Evolutionary conservation across 2,888 invertebrate species (phyloP), one percentile per base, ranked within the genome.

Genomic region (Pandemis heparana): DNA sequence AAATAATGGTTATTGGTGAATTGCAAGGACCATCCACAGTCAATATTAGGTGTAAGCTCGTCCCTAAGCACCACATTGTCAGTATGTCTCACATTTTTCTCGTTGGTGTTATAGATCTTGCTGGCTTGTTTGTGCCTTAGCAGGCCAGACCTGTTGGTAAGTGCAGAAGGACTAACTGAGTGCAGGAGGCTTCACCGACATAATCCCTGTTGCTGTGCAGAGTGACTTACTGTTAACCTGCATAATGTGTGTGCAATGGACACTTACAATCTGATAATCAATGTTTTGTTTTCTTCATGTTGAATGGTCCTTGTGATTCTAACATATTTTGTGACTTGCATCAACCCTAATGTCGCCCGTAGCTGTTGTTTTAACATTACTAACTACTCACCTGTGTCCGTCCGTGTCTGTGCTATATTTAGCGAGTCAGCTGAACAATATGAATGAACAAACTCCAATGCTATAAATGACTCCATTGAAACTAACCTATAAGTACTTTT

Each of bases 101-200:
- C 88, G 90, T 95, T 95, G 94, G 92, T 95, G 95, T 96, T 96
- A 94, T 96, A 96, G 96, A 96, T 96, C 94, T 96, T 96, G 95
- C 95, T 96, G 96, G 96, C 96, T 96, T 96, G 96, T 95, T 95
- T 96, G 96, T 96, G 96, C 96, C 96, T 96, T 95, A 95, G 94
- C 94, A 96, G 96, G 96, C 96, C 96, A 96, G 96, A 96, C 95
- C 95, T 96, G 94, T 95, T 96, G 96, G 96, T 96, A 96, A 96
- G 96, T 96, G 86, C 89, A 92, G 91, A 89, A 91, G 53, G 51
- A 72, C 82, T 85, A 86, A 87, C 81, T 84, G 89, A 89, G 87
- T 90, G 92, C 86, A 81, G 84, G 86, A 82, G 86, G 92, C 93
- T 92, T 92, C 85, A 86, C 85, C 86, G 87, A 89, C 89, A 89